Evolutionary conservation across 2,113 vertebrate genomes (phyloP), one percentile per base, ranked within the genome.

Genomic region (Psilopogon haemacephalus): DNA sequence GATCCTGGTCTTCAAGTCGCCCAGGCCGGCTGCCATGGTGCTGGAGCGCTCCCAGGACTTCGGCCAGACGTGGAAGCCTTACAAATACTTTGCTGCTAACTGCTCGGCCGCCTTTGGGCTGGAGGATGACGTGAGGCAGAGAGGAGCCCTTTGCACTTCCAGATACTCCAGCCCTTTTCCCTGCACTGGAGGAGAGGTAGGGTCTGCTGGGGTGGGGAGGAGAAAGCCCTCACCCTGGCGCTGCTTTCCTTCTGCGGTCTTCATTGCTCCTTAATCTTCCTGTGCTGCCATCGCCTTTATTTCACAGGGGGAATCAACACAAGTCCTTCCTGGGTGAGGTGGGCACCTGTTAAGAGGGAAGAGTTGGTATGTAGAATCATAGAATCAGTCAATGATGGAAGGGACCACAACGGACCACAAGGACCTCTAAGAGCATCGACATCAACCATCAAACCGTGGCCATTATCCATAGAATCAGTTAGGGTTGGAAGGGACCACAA

Each of bases 11-110:
- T 99, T 99, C 94, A 98, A 98, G 93, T 99, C 99, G 0, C 97
- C 99, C 46, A 96, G 99, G 94, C 99, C 99, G 0, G 98, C 98
- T 1, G 98, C 98, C 94, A 99, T 99, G 99, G 97, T 98, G 70
- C 97, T 99, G 96, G 99, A 99, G 94, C 97, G 99, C 75, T 99
- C 99, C 12, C 98, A 98, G 97, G 99, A 99, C 97, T 99, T 99
- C 3, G 99, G 99, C 5, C 82, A 95, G 56, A 98, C 98, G 0
- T 99, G 99, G 99, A 98, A 95, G 93, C 98, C 98, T 95, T 98
- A 99, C 95, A 99, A 98, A 93, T 98, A 98, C 94, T 99, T 98
- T 70, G 98, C 99, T 77, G 84, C 76, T 38, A 99, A 99, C 98
- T 99, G 99, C 89, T 98, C 97, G 4, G 95, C 97, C 50, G 74